These are phyloP conservation scores for Tetheella fluctuosa DNA, from an alignment of 2,888 invertebrate genomes.

Conservation along the genomic window DNA sequence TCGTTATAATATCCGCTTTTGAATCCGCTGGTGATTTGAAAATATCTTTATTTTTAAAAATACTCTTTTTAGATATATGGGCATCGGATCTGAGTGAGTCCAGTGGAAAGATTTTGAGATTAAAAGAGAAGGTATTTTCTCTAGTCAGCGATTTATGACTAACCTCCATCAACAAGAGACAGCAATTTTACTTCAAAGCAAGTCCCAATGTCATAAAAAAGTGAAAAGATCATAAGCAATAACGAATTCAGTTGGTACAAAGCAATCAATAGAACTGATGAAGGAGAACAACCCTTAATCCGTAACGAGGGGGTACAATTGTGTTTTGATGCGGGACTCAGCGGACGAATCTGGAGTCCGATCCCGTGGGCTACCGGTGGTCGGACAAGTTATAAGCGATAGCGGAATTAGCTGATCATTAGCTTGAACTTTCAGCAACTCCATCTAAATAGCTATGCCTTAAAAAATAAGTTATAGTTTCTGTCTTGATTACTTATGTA, in stretches of 20 bases:
- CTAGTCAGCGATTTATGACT: background rate
- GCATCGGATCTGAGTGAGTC: no score
- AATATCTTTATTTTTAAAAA: no score
- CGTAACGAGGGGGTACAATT: slow-evolving; percentile 57
- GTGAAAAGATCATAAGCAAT: slow-evolving; percentile 28
- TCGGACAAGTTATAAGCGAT: slow-evolving; percentile 23
- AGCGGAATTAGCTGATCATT: background rate
- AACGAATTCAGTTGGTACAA: slow-evolving; percentile 59
- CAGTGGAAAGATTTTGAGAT: no score
- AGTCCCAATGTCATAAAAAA: slow-evolving; percentile 8
- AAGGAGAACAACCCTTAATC: slow-evolving; percentile 62
- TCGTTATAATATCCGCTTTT: no score
- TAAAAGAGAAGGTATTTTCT: background rate
- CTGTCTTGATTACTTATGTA: no score
- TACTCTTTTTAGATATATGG: no score
- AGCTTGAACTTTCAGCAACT: no score
- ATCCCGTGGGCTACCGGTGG: slow-evolving; percentile 28
- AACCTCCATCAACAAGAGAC: background rate
- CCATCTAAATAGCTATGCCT: no score
- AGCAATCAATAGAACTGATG: slow-evolving; percentile 64
- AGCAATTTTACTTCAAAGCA: background rate
- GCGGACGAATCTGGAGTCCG: slow-evolving; percentile 48
- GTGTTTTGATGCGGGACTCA: slow-evolving; percentile 69
- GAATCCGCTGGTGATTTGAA: no score
- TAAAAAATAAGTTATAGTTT: no score